Base-by-base conservation (phyloP, 2,888 invertebrate species). In the Corythucha ciliata region DNA sequence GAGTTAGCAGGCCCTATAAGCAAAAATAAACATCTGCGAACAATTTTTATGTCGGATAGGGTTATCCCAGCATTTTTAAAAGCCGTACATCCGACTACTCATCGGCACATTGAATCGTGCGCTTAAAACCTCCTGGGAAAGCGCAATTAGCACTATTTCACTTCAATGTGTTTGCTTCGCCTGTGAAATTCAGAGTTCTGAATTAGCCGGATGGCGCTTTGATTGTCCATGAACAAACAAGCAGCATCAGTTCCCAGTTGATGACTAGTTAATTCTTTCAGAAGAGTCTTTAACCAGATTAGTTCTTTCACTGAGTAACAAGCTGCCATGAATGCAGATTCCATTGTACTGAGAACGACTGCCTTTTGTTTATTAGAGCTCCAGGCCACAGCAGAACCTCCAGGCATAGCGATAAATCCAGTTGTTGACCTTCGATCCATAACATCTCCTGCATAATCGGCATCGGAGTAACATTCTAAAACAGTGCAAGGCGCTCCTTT, bases 251-350 rank as follows among this genome's bases (percentile, higher is more conserved):
- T 20, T 8, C 20, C 10, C 10, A 4, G 14, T 20, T 36, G 5
- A 10, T 36, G 8, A 18, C 7, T 36, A 18, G 18, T 5, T 18
- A 65, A 59, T 14, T 37, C 37, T 10, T 18, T 6, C 20, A 2
- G 14, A 5, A 64, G 47, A 24, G 52, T 48, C 18, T 12, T 60
- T 12, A 61, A 34, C 63, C 63, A 62, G 1, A 61, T 33, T 1
- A 55, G 42, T 53, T 63, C 63, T 50, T 59, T 61, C 1, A 57
- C 56, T 4, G 61, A 57, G 21, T 57, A 52, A 21, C 54, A 55
- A 6, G 63, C 48, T 6, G 63, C 62, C n/a, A 41, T 18, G 18
- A 14, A 25, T 8, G 24, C 41, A 8, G 25, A 2, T n/a, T 40
- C 40, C 8, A 36, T 48, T 20, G 48, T 26, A 10, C 27, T 27